A percentile compares a stretch with the other conserved stretches of the same genome.
Evolutionary conservation across 2,797 vertebrate species (phyloP).

Genomic region (Sebastes jordani): DNA sequence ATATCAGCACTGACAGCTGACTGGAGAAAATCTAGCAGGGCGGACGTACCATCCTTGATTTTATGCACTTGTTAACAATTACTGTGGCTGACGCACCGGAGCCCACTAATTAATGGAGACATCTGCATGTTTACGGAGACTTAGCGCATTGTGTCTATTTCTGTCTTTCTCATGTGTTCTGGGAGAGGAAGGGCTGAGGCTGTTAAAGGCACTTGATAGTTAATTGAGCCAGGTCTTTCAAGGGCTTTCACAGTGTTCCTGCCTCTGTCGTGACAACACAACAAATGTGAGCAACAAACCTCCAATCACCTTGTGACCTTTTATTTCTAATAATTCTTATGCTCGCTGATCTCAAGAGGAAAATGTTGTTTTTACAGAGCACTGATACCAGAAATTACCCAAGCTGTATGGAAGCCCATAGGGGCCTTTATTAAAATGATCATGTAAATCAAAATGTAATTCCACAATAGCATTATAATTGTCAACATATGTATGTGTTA

Average conservation of each 20-base stretch:
- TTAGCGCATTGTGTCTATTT: background rate
- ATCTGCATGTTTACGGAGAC: background rate
- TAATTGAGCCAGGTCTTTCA: background rate
- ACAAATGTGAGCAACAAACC: too few species aligned
- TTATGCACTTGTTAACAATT: background rate
- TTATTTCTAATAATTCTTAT: too few species aligned
- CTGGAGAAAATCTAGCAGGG: background rate
- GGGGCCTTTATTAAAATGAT: background rate
- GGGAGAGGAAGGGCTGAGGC: too few species aligned
- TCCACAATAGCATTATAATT: background rate
- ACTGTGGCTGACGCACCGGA: background rate
- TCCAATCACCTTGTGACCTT: too few species aligned
- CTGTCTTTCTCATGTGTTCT: background rate
- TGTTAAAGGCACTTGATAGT: background rate
- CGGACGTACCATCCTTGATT: background rate
- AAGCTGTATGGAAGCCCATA: background rate
- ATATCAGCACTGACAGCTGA: background rate
- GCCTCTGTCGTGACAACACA: too few species aligned
- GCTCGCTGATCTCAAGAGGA: too few species aligned
- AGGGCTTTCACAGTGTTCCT: too few species aligned
- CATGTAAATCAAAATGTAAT: background rate
- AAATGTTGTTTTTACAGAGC: too few species aligned
- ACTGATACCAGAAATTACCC: background rate
- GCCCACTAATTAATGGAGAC: background rate
- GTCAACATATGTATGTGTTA: background rate